A percentile compares a stretch with the other conserved stretches of the same genome.
Evolutionary conservation across 2,797 vertebrate species (phyloP).

Genomic region (Pangasius macronema): DNA sequence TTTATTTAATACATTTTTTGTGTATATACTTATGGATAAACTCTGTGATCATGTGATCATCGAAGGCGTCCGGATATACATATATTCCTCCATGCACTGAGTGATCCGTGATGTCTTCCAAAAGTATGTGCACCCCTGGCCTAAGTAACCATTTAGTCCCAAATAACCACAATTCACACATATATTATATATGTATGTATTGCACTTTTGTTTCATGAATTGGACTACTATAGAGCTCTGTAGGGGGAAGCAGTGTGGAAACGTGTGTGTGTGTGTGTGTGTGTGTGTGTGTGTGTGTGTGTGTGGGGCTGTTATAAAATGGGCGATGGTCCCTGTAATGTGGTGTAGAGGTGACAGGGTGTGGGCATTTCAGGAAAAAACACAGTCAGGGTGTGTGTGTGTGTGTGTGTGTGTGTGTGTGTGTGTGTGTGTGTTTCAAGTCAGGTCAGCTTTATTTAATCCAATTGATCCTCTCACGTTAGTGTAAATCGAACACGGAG

Average conservation of each 20-base stretch:
- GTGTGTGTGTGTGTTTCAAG: not conserved
- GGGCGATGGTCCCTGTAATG: not conserved
- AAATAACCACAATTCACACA: not conserved
- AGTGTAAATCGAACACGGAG: not conserved
- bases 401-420: not conserved
- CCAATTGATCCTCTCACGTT: not conserved
- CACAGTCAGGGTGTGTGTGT: not conserved
- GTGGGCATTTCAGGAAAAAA: not conserved
- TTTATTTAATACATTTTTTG: not conserved
- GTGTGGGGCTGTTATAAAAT: not conserved
- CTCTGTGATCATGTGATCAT: not conserved
- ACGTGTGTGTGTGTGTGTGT: not conserved
- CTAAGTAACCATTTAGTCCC: not conserved
- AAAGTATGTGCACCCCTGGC: not conserved
- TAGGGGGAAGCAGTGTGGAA: not conserved
- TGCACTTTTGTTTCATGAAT: not conserved
- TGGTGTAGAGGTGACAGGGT: conserved; percentile 2
- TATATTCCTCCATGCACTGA: not conserved
- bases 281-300: not conserved
- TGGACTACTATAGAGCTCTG: not conserved
- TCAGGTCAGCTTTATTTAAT: not conserved
- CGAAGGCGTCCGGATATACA: not conserved
- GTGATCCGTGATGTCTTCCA: not conserved
- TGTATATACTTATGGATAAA: not conserved
- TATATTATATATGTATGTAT: not conserved